Evolutionary conservation across 2,888 invertebrate genomes (phyloP), one percentile per base, ranked within the genome.

Genomic region (Hypomecis atomaria): DNA sequence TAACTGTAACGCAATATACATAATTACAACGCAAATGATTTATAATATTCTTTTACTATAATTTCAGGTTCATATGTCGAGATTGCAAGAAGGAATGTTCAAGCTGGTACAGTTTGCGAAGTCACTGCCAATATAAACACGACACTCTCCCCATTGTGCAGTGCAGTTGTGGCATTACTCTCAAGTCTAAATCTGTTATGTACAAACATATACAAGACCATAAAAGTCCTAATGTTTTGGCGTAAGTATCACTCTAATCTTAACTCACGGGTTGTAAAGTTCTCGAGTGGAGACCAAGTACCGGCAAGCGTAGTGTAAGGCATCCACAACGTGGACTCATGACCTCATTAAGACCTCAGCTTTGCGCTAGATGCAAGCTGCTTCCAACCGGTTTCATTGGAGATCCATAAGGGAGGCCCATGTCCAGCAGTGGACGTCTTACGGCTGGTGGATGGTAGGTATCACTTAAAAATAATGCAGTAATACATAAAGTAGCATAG

Each of bases 171-270:
- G 93, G 93, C 5, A 87, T 91, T 43, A 83, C 86, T 4, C 82
- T 94, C 10, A 91, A 91, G 67, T 93, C 93, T 8, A 91, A 93
- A 77, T 91, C 93, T 10, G 89, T 90, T 48, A 86, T 94, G 75
- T 93, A 93, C 71, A 93, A 93, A 78, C 94, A 94, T 73, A 85
- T 93, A 43, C 87, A 92, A 66, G 93, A 92, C 71, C 93, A 94
- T 73, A 93, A 90, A 72, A 91, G 90, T 69, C 93, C 93, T 8
- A 87, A 90, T 78, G 82, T 88, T 33, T 81, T 92, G 58, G 85
- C 88, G 93, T 93, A 79, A 87, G 90, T 88, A 68, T 52, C 43
- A 40, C 10, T 23, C 23, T 23, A 3, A n/a, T n/a, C n/a, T n/a
- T n/a, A 10, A 40, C 40, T 6, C 10, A 40, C 40, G 7, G 40